A percentile compares a stretch with the other conserved stretches of the same genome.
These are phyloP conservation scores for Onychostruthus taczanowskii DNA, from an alignment of 2,113 vertebrate genomes.

Conservation along the genomic window DNA sequence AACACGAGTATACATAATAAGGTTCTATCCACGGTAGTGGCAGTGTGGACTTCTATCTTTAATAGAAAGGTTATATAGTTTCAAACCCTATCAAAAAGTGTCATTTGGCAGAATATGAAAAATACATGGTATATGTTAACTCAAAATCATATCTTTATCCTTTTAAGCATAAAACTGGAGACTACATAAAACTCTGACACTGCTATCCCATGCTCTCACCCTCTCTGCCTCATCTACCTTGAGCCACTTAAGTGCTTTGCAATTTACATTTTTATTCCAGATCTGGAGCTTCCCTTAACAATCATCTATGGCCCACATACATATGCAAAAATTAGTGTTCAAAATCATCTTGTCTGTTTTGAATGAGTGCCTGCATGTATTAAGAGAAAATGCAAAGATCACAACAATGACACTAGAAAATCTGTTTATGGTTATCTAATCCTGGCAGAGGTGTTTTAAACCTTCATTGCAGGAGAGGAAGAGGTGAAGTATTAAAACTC, in stretches of 20 bases:
- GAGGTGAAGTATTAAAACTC: not conserved
- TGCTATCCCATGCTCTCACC: not conserved
- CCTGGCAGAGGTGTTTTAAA: not conserved
- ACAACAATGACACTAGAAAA: not conserved
- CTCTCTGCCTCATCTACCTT: not conserved
- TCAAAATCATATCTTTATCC: not conserved
- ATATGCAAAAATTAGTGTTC: not conserved
- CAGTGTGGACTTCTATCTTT: not conserved
- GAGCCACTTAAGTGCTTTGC: not conserved
- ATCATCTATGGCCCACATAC: rapidly evolving
- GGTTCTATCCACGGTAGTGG: rapidly evolving
- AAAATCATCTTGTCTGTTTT: not conserved
- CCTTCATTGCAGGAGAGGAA: not conserved
- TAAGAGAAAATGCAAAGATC: not conserved
- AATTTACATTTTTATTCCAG: not conserved
- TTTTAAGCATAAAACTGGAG: not conserved
- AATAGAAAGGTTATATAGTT: not conserved
- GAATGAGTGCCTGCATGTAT: not conserved
- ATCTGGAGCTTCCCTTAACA: not conserved
- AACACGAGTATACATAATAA: not conserved
- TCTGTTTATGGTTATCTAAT: not conserved
- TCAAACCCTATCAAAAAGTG: not conserved
- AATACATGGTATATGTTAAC: not conserved
- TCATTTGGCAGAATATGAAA: not conserved
- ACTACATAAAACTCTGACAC: not conserved